Evolutionary conservation across 2,797 vertebrate genomes (phyloP).

Genomic region (Morelia viridis): DNA sequence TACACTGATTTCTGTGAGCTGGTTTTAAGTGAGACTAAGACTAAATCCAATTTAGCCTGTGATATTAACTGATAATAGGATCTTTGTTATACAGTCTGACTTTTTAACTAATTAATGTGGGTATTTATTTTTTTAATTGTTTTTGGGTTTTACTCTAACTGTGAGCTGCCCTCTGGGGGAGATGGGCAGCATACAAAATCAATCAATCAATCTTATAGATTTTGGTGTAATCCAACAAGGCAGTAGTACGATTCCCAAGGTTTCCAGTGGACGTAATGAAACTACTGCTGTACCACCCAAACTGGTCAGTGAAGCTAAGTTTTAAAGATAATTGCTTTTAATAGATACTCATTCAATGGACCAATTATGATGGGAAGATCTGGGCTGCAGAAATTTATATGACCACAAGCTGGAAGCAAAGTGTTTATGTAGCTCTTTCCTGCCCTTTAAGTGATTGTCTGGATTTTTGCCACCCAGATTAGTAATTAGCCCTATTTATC

Average conservation of each 20-base stretch:
- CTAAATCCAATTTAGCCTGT: background rate
- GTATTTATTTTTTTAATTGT: too few relatives aligned
- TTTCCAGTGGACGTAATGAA: background rate
- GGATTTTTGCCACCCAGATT: background rate
- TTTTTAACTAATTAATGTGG: too few relatives aligned
- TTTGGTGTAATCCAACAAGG: background rate
- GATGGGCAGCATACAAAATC: too few relatives aligned
- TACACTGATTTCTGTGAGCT: too few relatives aligned
- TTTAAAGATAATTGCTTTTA: slow-evolving; percentile 48
- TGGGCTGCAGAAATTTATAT: background rate
- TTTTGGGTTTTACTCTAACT: too few relatives aligned
- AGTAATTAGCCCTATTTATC: background rate
- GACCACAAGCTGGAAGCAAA: background rate
- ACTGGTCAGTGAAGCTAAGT: background rate
- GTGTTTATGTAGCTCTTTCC: background rate
- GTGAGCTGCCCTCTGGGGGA: too few relatives aligned
- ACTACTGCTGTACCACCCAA: background rate
- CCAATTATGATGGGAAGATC: slow-evolving; percentile 23
- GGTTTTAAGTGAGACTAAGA: background rate
- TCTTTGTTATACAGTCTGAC: too few relatives aligned
- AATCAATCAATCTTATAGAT: background rate
- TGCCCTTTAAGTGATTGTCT: background rate
- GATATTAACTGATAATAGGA: too few relatives aligned
- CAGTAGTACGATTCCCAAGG: background rate
- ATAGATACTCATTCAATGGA: slow-evolving; percentile 43